Conservation (phyloP, 92 coral and sea anemone genomes). For the Epizoanthus stellaris region DNA sequence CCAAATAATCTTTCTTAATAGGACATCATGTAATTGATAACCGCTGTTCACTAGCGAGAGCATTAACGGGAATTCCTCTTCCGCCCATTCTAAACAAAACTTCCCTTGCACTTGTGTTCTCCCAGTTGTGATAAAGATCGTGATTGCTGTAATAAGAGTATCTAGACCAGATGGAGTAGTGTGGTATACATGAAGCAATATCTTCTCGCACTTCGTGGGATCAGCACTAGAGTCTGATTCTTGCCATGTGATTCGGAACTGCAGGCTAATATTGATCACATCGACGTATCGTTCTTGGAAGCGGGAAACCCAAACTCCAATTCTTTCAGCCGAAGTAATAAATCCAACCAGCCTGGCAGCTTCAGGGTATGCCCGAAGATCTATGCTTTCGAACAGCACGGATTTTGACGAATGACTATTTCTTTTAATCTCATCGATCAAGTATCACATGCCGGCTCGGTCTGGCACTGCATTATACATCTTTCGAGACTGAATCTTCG, state of each 20-base stretch:
- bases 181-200: conserved; percentile 19
- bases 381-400: conserved; percentile 20
- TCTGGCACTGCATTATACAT: conserved; percentile 17
- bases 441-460: conserved; percentile 3
- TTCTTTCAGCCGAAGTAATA: conserved; percentile 17
- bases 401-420: conserved; percentile 14
- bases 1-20: too few species aligned
- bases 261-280: conserved; percentile 10
- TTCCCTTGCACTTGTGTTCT: conserved; percentile 18
- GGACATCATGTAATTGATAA: too few species aligned
- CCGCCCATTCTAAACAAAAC: background rate
- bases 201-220: conserved; percentile 18
- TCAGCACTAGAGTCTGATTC: conserved; percentile 10
- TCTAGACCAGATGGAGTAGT: conserved; percentile 33
- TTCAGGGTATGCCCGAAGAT: conserved; percentile 12
- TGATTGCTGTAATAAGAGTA: background rate
- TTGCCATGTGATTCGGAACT: conserved; percentile 26
- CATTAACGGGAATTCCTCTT: background rate
- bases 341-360: conserved; percentile 24
- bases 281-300: conserved; percentile 5
- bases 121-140: conserved; percentile 8
- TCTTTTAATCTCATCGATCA: conserved; percentile 32
- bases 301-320: conserved; percentile 20
- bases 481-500: conserved; percentile 24
- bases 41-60: too few species aligned